Evolutionary conservation across 2,113 vertebrate genomes (phyloP).

Genomic region (Pseudonaja textilis): DNA sequence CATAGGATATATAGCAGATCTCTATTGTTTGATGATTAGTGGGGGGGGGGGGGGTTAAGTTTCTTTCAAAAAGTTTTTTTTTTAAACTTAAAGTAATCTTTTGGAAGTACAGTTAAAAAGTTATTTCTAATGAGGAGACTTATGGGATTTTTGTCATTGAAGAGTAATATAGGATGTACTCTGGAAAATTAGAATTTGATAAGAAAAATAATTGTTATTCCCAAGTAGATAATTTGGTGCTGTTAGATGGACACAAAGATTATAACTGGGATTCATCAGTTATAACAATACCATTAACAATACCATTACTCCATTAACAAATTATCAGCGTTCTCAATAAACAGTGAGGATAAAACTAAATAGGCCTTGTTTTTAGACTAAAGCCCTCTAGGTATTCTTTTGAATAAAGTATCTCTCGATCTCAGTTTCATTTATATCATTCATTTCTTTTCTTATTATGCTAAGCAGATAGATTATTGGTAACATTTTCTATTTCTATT

Average conservation of each 20-base stretch:
- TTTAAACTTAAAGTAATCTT: background rate
- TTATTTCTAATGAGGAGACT: background rate
- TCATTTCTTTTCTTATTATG: background rate
- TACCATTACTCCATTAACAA: background rate
- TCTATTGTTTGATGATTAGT: background rate
- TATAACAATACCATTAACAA: background rate
- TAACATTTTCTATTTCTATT: conserved; percentile 3
- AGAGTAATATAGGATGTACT: background rate
- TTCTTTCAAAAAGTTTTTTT: background rate
- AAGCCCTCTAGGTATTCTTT: background rate
- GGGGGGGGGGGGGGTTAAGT: too few species aligned
- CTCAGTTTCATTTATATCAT: background rate
- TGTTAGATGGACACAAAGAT: background rate
- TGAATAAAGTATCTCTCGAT: background rate
- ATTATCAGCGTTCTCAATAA: background rate
- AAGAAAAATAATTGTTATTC: background rate
- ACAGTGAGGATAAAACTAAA: background rate
- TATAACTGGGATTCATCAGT: background rate
- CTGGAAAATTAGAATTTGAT: background rate
- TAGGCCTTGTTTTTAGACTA: background rate
- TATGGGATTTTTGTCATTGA: background rate
- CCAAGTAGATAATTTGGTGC: background rate
- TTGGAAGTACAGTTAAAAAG: background rate
- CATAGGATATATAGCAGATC: background rate
- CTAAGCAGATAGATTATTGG: background rate